Evolutionary conservation across 2,888 invertebrate genomes (phyloP), one percentile per base, ranked within the genome.

Genomic region (Hirtodrosophila duncani): DNA sequence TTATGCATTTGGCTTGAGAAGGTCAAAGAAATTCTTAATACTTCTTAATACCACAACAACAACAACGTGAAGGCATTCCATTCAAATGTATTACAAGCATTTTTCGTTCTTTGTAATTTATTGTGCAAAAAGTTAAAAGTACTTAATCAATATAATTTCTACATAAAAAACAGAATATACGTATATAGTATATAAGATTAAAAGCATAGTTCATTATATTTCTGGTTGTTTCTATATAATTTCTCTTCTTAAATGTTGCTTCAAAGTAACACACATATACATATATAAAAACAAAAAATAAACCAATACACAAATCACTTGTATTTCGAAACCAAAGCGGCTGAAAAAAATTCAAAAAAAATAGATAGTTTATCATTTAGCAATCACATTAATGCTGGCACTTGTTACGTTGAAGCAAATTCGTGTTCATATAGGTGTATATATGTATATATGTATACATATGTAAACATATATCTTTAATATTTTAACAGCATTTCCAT

Each of bases 361-460:
- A 30, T 58, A 50, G 57, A 49, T 50, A 38, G 39, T 49, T 56
- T 45, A 60, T 68, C 69, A 55, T 74, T 61, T 68, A 68, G 63
- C 75, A 69, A 79, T 79, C 79, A 77, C 69, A 77, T 69, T 72
- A 57, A 59, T n/a, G n/a, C 79, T 79, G 77, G 79, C 79, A 79
- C 79, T 77, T 66, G 77, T 79, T 77, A 79, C 77, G 50, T 77
- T 77, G 77, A 77, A 77, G 77, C 67, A 75, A 63, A 61, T 50
- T 53, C 42, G 27, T 49, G 51, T 64, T 45, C 31, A 20, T 26
- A 33, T 50, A 9, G 13, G 43, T 34, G 17, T 16, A 27, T 36
- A n/a, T n/a, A n/a, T n/a, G n/a, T n/a, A n/a, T n/a, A n/a, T 31
- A 41, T 26, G 1, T n/a, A 10, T 23, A 10, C n/a, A n/a, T n/a